Evolutionary conservation across 2,888 invertebrate species (phyloP).

Genomic region (Rhagonycha fulva): DNA sequence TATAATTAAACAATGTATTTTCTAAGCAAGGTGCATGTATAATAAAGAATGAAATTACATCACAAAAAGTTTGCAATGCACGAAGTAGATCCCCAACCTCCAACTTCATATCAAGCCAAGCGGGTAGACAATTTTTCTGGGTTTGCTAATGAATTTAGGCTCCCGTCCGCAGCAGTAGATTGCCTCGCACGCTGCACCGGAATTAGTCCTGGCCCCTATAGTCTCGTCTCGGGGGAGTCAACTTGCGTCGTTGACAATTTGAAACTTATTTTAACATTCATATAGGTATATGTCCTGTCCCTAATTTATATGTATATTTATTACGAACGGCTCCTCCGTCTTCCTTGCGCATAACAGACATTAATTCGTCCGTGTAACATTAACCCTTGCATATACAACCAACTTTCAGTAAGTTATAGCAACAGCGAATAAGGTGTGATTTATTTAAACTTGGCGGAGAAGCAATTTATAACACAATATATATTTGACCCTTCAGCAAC

Average conservation of each 20-base stretch:
- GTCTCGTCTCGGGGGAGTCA: constrained; percentile 51
- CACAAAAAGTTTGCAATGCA: constrained; percentile 25
- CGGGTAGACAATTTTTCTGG: constrained; percentile 48
- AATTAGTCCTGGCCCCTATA: constrained; percentile 48
- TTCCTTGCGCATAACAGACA: constrained; percentile 34
- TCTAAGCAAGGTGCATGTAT: constrained; percentile 25
- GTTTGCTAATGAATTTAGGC: constrained; percentile 53
- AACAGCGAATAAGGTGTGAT: constrained; percentile 34
- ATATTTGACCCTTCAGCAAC: constrained; percentile 33
- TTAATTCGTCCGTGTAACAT: constrained; percentile 19
- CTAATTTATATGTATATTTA: constrained; percentile 59
- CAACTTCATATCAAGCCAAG: constrained; percentile 40
- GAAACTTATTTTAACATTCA: constrained; percentile 62
- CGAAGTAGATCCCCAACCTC: constrained; percentile 33
- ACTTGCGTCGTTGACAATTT: constrained; percentile 60
- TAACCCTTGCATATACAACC: constrained; percentile 19
- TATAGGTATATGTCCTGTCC: constrained; percentile 53
- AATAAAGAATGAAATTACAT: constrained; percentile 36
- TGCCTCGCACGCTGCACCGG: constrained; percentile 48
- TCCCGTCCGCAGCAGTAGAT: constrained; percentile 47
- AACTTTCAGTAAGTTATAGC: constrained; percentile 24
- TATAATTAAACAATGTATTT: neutral
- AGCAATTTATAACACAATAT: constrained; percentile 36
- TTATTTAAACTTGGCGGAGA: constrained; percentile 39
- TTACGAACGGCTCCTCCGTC: constrained; percentile 45